Evolutionary conservation across 64 coral and sea anemone genomes (phyloP), one percentile per base, ranked within the genome.

Genomic region (Anthopleura sola): DNA sequence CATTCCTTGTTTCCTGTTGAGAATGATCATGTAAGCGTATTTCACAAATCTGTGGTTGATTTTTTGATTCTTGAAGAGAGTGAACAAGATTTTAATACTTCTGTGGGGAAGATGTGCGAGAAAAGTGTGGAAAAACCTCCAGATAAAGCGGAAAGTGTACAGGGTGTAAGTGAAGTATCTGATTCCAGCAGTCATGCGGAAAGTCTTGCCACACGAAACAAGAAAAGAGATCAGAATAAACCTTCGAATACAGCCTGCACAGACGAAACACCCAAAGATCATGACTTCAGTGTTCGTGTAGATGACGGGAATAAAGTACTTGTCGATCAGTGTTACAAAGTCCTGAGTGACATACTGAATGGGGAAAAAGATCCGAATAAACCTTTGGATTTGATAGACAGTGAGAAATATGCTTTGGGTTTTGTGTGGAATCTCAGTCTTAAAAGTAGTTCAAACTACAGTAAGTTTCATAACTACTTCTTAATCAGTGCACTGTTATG

Each of bases 31-130:
- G 64, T 90, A 39, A 18, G 37, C 23, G 62, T 76, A 34, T 75
- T 90, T 53, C 88, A 90, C 80, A 90, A 90, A 28, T 55, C 88
- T 44, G 53, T 88, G 2, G 57, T 80, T 37, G 88, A 90, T 34
- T 90, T 80, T 80, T 84, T 90, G 50, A 84, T 48, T 37, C 55
- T 29, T 21, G 54, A 11, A 48, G 11, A 48, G 46, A 48, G 46
- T 5, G 55, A 56, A 18, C 55, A 56, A 20, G 55, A 56, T 56
- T 56, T 56, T 16, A 56, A 21, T 56, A 21, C 18, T 56, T 21
- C 19, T 56, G 55, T 21, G 20, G 55, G 40, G 40, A 44, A 44
- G 40, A 44, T 44, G 40, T 6, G 40, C 9, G 9, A 44, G 40
- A 44, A 44, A 3, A 8, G 40, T 2, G 40, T 0, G 1, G 40